phyloP scores from a whole-genome alignment of 2,113 vertebrate genomes.

The Microcebus murinus region DNA sequence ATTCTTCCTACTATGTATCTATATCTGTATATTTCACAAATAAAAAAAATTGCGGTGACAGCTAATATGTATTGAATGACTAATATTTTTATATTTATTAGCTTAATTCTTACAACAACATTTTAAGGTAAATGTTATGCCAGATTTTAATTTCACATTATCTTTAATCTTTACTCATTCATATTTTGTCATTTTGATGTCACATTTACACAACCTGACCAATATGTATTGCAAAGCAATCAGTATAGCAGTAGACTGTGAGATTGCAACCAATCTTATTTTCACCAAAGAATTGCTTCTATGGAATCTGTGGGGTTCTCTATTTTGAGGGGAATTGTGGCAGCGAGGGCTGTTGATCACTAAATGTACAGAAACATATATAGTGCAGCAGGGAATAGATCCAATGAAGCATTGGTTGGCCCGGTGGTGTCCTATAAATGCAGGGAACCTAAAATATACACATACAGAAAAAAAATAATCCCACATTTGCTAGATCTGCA shows the following conservation, averaged over 20 bases:
- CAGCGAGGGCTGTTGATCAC: background rate
- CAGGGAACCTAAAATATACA: background rate
- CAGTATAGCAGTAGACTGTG: background rate
- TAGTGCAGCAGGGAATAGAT: background rate
- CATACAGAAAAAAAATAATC: background rate
- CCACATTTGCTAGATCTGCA: background rate
- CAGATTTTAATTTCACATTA: background rate
- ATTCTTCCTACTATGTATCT: background rate
- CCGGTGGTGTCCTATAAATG: background rate
- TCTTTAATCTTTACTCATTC: background rate
- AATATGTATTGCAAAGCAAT: background rate
- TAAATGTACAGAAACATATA: background rate
- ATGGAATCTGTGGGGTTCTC: background rate
- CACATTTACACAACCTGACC: background rate
- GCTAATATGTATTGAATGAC: background rate
- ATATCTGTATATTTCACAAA: background rate
- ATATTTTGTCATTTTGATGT: background rate
- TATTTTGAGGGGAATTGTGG: background rate
- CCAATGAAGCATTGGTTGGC: background rate
- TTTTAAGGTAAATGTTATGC: background rate
- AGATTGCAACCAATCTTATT: background rate
- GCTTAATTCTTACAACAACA: background rate
- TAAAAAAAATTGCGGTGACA: background rate
- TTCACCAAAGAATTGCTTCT: background rate
- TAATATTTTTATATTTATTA: background rate